phyloP scores from a whole-genome alignment of 2,113 vertebrate genomes.

The Aegotheles bennettii region DNA sequence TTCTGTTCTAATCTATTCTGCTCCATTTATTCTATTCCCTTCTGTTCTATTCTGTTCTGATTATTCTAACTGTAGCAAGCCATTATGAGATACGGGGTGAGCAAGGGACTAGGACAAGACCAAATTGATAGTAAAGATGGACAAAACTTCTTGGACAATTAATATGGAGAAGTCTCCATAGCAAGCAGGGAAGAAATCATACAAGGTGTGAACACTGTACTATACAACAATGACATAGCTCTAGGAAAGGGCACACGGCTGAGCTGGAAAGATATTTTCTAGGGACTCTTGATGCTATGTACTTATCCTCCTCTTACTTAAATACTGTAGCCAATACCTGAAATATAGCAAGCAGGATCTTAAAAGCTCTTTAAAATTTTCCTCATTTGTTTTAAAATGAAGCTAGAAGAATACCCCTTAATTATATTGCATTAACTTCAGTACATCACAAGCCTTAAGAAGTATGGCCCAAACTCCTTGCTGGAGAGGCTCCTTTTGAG shows the following conservation, averaged over 20 bases:
- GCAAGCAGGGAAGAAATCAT: neutral
- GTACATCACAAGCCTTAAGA: neutral
- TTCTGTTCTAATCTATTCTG: neutral
- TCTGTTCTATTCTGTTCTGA: neutral
- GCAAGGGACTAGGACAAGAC: neutral
- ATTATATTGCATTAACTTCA: neutral
- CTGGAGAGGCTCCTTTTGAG: neutral
- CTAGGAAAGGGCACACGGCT: neutral
- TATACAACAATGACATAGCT: neutral
- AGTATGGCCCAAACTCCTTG: neutral
- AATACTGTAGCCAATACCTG: neutral
- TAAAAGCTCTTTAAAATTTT: neutral
- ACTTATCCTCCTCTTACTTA: neutral
- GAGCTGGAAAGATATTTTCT: neutral
- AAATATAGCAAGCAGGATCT: neutral
- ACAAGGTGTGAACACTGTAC: rapidly evolving
- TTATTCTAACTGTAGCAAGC: neutral
- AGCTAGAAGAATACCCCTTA: neutral
- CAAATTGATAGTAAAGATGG: neutral
- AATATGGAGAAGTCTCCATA: neutral
- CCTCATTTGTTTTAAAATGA: neutral
- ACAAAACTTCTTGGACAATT: neutral
- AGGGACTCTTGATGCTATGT: neutral
- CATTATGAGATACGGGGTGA: neutral
- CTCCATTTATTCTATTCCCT: too few species aligned